These are phyloP conservation scores for Pseudomyrmex pallidus DNA, from an alignment of 1,140 invertebrate genomes.

Conservation along the genomic window DNA sequence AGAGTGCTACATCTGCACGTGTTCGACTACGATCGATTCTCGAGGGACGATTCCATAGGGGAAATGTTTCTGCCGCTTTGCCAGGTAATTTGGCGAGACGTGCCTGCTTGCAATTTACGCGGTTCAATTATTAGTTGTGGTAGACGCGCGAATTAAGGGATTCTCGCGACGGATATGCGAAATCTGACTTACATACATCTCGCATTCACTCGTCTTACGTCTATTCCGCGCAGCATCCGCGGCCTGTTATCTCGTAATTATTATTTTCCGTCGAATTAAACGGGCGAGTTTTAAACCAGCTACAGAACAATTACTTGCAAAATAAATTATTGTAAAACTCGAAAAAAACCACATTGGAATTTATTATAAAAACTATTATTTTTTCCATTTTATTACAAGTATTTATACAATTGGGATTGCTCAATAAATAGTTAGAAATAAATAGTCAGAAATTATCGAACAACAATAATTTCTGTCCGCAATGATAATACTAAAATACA, in stretches of 20 bases:
- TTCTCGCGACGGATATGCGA: conserved; percentile 22
- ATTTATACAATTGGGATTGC: too few species aligned
- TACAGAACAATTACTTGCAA: neutral
- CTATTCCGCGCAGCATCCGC: neutral
- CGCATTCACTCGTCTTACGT: neutral
- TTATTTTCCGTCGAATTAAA: neutral
- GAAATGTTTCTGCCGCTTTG: conserved; percentile 97
- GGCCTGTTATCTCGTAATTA: conserved; percentile 13
- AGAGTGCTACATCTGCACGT: conserved; percentile 97
- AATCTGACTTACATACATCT: conserved; percentile 24
- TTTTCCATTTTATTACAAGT: neutral
- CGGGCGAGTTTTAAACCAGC: neutral
- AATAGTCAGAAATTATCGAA: conserved; percentile 5
- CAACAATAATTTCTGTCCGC: conserved; percentile 35
- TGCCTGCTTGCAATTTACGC: conserved; percentile 29
- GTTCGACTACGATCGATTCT: conserved; percentile 98
- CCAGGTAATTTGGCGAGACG: conserved; percentile 88
- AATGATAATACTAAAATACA: conserved; percentile 4
- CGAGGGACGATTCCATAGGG: conserved; percentile 97
- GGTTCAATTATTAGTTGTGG: conserved; percentile 49
- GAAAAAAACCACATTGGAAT: neutral
- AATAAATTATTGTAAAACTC: too few species aligned
- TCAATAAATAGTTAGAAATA: neutral
- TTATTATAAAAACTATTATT: too few species aligned
- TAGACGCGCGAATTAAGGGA: conserved; percentile 41